Base-by-base conservation (phyloP, 2,113 vertebrate genomes). In the Kryptolebias marmoratus region DNA sequence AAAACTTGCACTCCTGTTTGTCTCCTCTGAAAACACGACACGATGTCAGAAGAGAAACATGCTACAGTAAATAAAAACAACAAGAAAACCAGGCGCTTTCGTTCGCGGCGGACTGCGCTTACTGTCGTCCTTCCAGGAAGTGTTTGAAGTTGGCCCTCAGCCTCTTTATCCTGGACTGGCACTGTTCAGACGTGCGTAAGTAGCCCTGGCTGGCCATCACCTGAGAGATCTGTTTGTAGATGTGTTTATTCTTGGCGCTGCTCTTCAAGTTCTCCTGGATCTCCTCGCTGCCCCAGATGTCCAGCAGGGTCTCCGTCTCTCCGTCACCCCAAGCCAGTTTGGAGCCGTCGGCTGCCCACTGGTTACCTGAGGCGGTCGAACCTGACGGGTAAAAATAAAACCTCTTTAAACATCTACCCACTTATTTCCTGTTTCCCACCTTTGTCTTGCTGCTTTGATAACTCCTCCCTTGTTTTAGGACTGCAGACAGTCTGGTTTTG, bases 131-230 rank as follows among this genome's bases (percentile, higher is more conserved):
- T 4, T 92, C 89, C 0, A 89, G 67, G 64, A 91, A 91, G 42
- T 92, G 90, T 47, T 90, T 73, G 77, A 93, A 93, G 52, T 85
- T 91, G 48, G 88, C 85, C 67, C 86, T 90, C 54, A 93, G 90
- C 75, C 92, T 90, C 78, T 93, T 93, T n/a, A 93, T 89, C 61
- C 93, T 82, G 79, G 82, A 91, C 88, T 93, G 92, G 68, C 93
- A 93, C 75, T 93, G 93, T 32, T 91, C 89, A 1, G 90, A 84
- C 0, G 87, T 90, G 52, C 93, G 89, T 68, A 72, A 50, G 87
- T 84, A 92, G 32, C 93, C 92, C 63, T 89, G 87, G 63, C 59
- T 82, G 30, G 69, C 54, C 89, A 93, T 86, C 48, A 82, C 77
- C 68, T 88, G 80, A 11, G 93, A 88, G 56, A 93, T 89, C 83